Evolutionary conservation across 1,140 invertebrate species (phyloP).

Genomic region (Pseudomyrmex dendroicus): DNA sequence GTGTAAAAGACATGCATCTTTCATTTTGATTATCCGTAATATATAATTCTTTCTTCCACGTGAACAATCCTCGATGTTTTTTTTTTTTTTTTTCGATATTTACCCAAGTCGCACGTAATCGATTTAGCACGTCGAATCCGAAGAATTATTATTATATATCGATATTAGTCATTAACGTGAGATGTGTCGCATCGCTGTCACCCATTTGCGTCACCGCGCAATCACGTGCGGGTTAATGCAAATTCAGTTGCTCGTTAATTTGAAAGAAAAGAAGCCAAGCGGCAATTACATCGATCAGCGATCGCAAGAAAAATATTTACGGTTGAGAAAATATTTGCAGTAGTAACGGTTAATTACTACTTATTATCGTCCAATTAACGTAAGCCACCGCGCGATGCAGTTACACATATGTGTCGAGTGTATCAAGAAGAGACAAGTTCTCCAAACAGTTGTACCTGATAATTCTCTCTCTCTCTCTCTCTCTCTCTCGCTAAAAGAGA

Average conservation of each 20-base stretch:
- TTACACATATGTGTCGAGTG: no score
- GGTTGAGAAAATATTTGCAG: neutral
- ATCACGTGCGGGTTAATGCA: conserved; percentile 23
- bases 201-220: neutral
- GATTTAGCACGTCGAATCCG: conserved; percentile 7
- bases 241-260: conserved; percentile 18
- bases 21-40: neutral
- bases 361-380: neutral
- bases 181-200: no score
- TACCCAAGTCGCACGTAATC: conserved; percentile 9
- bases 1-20: neutral
- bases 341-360: conserved; percentile 3
- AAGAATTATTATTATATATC: conserved; percentile 36
- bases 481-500: no score
- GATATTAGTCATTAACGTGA: conserved; percentile 14
- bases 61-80: no score
- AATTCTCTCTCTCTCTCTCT: no score
- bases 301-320: conserved; percentile 14
- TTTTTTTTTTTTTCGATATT: neutral
- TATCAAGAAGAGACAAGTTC: no score
- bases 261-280: neutral
- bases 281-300: neutral
- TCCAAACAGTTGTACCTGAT: no score
- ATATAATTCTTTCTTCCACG: no score
- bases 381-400: no score